Evolutionary conservation across 2,113 vertebrate genomes (phyloP).

Genomic region (Monarcha castaneiventris): DNA sequence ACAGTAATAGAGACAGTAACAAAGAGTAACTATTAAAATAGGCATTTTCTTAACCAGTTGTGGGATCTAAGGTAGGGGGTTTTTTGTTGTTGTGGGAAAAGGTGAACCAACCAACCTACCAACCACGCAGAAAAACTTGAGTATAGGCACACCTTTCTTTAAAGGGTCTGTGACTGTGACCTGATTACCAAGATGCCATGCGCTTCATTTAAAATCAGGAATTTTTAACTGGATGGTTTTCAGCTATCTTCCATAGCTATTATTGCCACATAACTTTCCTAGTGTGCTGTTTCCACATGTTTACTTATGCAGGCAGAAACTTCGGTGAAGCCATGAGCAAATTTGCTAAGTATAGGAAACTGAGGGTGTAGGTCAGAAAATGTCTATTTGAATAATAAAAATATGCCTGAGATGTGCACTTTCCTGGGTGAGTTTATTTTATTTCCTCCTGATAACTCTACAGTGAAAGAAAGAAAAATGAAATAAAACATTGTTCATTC

Average conservation of each 20-base stretch:
- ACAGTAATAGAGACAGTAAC: not conserved
- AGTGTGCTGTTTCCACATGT: not conserved
- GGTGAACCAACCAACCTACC: not conserved
- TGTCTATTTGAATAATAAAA: not conserved
- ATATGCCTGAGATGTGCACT: not conserved
- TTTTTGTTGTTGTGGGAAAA: not conserved
- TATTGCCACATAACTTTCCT: not conserved
- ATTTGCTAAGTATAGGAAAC: not conserved
- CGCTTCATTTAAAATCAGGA: not conserved
- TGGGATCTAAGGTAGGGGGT: not conserved
- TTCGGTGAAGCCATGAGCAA: not conserved
- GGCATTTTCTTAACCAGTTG: not conserved
- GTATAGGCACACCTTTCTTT: not conserved
- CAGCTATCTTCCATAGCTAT: not conserved
- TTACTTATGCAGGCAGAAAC: not conserved
- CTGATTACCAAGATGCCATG: not conserved
- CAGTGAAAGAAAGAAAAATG: not conserved
- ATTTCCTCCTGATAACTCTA: not conserved
- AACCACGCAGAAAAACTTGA: not conserved
- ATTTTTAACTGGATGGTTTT: not conserved
- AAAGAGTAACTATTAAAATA: not conserved
- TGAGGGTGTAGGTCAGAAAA: not conserved
- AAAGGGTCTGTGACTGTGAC: rapidly evolving
- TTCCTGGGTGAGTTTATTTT: not conserved
- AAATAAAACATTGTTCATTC: not conserved